A percentile compares a stretch with the other conserved stretches of the same genome.
Conservation (phyloP, 2,797 vertebrate genomes). For the Poecilia picta region DNA sequence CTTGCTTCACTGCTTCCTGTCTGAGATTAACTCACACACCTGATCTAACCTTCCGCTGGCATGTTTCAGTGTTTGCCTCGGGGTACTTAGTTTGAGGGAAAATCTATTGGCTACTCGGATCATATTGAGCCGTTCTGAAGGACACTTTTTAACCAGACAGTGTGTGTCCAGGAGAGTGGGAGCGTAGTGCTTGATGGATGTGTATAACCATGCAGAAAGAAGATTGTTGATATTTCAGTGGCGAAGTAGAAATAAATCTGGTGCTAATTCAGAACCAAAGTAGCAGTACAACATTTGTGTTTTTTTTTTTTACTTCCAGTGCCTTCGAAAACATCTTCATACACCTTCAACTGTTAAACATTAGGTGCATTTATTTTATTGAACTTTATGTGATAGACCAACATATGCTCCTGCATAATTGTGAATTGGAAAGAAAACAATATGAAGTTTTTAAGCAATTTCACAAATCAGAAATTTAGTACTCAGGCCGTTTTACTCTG, state of each 20-base stretch:
- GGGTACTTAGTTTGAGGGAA: slow-evolving; percentile 65
- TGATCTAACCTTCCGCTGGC: slow-evolving; percentile 71
- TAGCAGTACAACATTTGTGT: slow-evolving; percentile 12
- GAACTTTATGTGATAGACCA: not conserved
- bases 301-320: slow-evolving; percentile 19
- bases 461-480: not conserved
- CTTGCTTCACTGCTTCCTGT: slow-evolving; percentile 54
- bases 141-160: slow-evolving; percentile 50
- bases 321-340: not conserved
- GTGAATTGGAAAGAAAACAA: not conserved
- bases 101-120: slow-evolving; percentile 59
- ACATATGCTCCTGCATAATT: not conserved
- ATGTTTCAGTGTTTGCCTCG: slow-evolving; percentile 70
- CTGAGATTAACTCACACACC: slow-evolving; percentile 69
- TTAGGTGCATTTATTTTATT: not conserved
- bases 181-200: slow-evolving; percentile 11
- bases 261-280: slow-evolving; percentile 24
- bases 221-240: slow-evolving; percentile 18
- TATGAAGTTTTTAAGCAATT: not conserved
- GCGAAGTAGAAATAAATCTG: slow-evolving; percentile 18
- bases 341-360: not conserved
- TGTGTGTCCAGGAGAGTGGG: slow-evolving; percentile 31
- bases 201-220: slow-evolving; percentile 34
- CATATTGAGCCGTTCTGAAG: slow-evolving; percentile 62
- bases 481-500: not conserved